Percentiles rank a stretch among this genome's conserved stretches.
These are phyloP conservation scores for Lissocephala sabroskyi DNA, from an alignment of 2,888 invertebrate genomes.

Conservation along the genomic window DNA sequence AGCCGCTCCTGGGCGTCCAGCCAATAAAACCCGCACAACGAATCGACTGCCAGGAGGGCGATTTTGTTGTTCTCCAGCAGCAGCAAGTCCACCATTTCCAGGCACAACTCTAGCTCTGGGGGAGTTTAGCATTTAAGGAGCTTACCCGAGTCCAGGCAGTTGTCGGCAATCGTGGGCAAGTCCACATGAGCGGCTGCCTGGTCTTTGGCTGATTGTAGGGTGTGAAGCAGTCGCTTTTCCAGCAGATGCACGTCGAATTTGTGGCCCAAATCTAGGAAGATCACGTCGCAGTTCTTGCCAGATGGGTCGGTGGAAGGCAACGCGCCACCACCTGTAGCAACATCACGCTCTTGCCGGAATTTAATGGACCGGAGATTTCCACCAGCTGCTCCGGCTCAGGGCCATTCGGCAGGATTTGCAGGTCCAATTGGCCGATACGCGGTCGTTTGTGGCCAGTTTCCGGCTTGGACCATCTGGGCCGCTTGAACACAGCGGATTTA, in stretches of 20 bases:
- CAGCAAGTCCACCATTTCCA: constrained; percentile 64
- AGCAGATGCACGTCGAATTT: constrained; percentile 71
- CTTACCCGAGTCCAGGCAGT: constrained; percentile 35
- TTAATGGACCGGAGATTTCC: constrained; percentile 73
- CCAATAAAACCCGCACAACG: constrained; percentile 74
- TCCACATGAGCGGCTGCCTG: constrained; percentile 15
- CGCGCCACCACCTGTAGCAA: constrained; percentile 73
- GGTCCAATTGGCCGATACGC: constrained; percentile 21
- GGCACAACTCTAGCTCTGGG: constrained; percentile 45
- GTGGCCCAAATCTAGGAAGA: constrained; percentile 74
- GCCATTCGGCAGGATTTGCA: constrained; percentile 44
- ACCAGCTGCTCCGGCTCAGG: constrained; percentile 70
- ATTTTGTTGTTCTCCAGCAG: constrained; percentile 70
- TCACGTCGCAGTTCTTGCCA: constrained; percentile 72
- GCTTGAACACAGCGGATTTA: too few species aligned
- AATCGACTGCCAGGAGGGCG: constrained; percentile 73
- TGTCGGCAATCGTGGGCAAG: constrained; percentile 18
- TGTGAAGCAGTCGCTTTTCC: constrained; percentile 52
- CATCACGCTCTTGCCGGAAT: constrained; percentile 73
- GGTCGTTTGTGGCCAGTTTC: constrained; percentile 25
- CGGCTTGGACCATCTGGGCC: too few species aligned
- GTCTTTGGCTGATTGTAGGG: constrained; percentile 9
- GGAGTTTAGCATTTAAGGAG: constrained; percentile 41
- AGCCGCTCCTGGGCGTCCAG: constrained; percentile 35
- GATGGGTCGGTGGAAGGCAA: constrained; percentile 70